phyloP scores from a whole-genome alignment of 2,113 vertebrate genomes.

The Laticauda colubrina region DNA sequence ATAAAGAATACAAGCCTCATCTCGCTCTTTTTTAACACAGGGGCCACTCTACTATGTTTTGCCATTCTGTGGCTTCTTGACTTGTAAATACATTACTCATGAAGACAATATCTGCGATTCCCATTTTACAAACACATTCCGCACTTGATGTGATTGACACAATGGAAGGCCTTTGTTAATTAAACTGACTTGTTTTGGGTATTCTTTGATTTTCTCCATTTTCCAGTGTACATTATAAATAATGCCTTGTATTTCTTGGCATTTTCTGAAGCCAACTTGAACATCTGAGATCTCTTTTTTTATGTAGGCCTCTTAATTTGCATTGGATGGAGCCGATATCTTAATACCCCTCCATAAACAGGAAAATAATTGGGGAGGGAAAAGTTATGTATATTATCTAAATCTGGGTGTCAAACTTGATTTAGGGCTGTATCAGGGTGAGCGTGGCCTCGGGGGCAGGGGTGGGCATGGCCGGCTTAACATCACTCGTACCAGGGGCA shows the following conservation, averaged over 20 bases:
- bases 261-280: not conserved
- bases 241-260: not conserved
- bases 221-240: not conserved
- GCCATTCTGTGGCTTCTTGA: not conserved
- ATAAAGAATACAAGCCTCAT: not conserved
- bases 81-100: not conserved
- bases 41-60: not conserved
- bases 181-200: not conserved
- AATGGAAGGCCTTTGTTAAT: not conserved
- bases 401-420: not conserved
- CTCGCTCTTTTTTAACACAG: not conserved
- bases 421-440: no score
- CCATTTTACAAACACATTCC: not conserved
- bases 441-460: no score
- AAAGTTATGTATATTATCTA: no score
- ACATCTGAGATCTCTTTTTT: not conserved
- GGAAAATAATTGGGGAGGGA: not conserved
- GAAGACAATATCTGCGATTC: not conserved
- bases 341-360: not conserved
- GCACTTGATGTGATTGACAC: not conserved
- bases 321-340: not conserved
- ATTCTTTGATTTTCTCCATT: not conserved
- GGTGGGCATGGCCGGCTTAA: no score
- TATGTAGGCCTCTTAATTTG: not conserved
- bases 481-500: no score